Evolutionary conservation across 2,888 invertebrate species (phyloP), one percentile per base, ranked within the genome.

Genomic region (Latrodectus elegans): DNA sequence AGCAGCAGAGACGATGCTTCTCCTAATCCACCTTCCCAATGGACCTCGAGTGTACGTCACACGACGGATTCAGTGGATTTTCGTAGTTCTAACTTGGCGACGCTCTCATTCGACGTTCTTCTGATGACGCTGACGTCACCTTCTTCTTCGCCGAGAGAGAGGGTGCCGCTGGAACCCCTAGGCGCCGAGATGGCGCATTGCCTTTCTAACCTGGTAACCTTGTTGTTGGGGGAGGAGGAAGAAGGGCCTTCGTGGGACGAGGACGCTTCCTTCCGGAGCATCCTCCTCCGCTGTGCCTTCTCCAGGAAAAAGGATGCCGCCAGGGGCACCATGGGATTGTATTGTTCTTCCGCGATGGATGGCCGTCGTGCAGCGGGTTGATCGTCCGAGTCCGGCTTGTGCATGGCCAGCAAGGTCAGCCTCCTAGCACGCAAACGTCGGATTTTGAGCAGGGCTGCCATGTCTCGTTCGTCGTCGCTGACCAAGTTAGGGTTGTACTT

Each of bases 401-500:
- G 89, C 85, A 90, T 88, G 17, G 90, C 91, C 8, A 90, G 82
- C 72, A 90, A 84, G 17, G 91, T 90, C 70, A 91, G 82, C 12
- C 91, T 90, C 10, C 90, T 89, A 8, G 91, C 90, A 14, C 91
- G 89, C 52, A 90, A 77, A n/a, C 90, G 89, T 15, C 91, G 90
- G 14, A 89, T 84, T 51, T 90, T 90, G 14, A 91, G 88, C 71
- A 91, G 91, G 4, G 89, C 89, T 4, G 81, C 80, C 72, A 91
- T 71, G 68, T 91, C 91, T 80, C 91, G 90, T 70, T 90, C 90
- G 64, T 91, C 91, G 49, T 89, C 89, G 17, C 55, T 12, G 38
- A 91, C 90, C 72, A 91, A 88, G 78, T 91, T 91, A 15, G 90
- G 91, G 75, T 91, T 91, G 89, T 91, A 91, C 79, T 90, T 91